These are phyloP conservation scores for Automeris io DNA, from an alignment of 2,888 invertebrate species.

Conservation along the genomic window DNA sequence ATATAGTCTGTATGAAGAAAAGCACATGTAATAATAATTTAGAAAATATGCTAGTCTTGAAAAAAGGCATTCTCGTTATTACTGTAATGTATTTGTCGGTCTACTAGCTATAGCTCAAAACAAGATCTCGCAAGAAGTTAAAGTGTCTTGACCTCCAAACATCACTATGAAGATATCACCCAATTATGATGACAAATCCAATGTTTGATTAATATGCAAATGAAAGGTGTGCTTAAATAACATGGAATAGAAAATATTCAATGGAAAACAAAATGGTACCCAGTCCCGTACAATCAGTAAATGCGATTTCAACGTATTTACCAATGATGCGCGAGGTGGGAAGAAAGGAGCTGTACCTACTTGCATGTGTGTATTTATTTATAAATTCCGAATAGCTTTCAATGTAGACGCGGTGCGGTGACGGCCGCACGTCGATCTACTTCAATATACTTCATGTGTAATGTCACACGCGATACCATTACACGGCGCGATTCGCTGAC, in stretches of 20 bases:
- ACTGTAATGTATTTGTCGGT: no score
- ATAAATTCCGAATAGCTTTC: slow-evolving; percentile 72
- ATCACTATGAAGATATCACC: no score
- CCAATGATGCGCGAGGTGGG: slow-evolving; percentile 50
- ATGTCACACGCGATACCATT: slow-evolving; percentile 65
- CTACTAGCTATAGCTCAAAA: no score
- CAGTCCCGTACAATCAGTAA: slow-evolving; percentile 49
- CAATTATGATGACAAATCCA: no score
- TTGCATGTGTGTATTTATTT: slow-evolving; percentile 71
- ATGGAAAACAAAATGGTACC: slow-evolving; percentile 44
- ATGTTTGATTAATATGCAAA: no score
- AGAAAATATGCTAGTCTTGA: background rate
- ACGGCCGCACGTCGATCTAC: slow-evolving; percentile 69
- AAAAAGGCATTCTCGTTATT: no score
- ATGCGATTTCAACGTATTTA: slow-evolving; percentile 66
- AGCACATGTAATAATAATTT: background rate
- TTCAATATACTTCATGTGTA: slow-evolving; percentile 66
- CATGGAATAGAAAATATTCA: background rate
- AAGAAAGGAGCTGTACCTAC: slow-evolving; percentile 35
- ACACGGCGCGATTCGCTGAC: slow-evolving; percentile 61
- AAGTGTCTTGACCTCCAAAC: no score
- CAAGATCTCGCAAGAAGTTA: no score
- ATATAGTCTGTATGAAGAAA: slow-evolving; percentile 16
- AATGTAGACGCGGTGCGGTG: slow-evolving; percentile 68
- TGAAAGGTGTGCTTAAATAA: no score